Base-by-base conservation (phyloP, 35 echinoderm and acorn worm genomes). In the Ophioderma brevispina region DNA sequence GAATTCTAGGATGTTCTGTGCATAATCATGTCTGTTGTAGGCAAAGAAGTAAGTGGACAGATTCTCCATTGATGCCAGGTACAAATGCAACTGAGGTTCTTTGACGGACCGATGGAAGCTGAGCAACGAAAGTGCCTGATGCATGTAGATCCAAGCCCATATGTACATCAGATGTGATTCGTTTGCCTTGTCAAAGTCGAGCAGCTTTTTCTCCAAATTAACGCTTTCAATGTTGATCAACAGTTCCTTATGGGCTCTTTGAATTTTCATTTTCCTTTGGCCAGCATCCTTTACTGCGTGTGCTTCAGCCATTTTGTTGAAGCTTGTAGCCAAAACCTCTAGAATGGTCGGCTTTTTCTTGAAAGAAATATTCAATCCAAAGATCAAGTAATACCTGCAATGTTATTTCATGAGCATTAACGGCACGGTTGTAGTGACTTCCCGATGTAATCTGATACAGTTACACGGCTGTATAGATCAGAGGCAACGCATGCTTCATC, bases 41-140 rank as follows among this genome's bases (percentile, higher is more conserved):
- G 84, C 84, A 87, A 87, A 87, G 35, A 87, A 87, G 84, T 87
- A 87, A 37, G 38, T 76, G 33, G 32, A 75, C 25, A 75, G 6
- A 8, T 87, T 23, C 76, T 87, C 84, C 25, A 87, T 43, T 21
- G 84, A 31, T 76, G 84, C 55, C 31, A 75, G 31, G 59, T 87
- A 39, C 8, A 87, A 63, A n/a, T n/a, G n/a, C n/a, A n/a, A n/a
- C n/a, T n/a, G n/a, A n/a, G n/a, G n/a, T n/a, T n/a, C n/a, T n/a
- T n/a, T n/a, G n/a, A n/a, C n/a, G n/a, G n/a, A n/a, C n/a, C n/a
- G n/a, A n/a, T n/a, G n/a, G n/a, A n/a, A n/a, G n/a, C n/a, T n/a
- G n/a, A n/a, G n/a, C n/a, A n/a, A n/a, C n/a, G n/a, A n/a, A n/a
- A n/a, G n/a, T n/a, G n/a, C n/a, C n/a, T n/a, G n/a, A n/a, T n/a